Conservation (phyloP, 2,797 vertebrate genomes). For the Propithecus perrieri region DNA sequence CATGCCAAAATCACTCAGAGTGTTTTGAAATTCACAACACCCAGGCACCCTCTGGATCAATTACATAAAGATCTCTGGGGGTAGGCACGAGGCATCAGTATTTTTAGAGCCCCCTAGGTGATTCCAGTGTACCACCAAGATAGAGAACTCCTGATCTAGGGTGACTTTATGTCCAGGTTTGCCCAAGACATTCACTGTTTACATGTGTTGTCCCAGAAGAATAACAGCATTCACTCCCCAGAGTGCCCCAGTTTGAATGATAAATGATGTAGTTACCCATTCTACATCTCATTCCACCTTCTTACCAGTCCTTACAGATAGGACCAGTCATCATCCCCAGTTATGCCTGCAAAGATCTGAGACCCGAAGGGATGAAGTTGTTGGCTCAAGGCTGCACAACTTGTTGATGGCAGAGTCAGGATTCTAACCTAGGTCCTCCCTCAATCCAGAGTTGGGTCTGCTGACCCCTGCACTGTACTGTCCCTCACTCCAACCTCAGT, state of each 20-base stretch:
- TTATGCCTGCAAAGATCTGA: neutral
- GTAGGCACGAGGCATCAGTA: neutral
- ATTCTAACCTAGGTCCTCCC: neutral
- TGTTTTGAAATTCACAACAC: neutral
- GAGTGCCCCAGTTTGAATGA: neutral
- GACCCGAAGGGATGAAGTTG: neutral
- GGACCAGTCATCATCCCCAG: neutral
- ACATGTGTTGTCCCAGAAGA: neutral
- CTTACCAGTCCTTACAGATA: neutral
- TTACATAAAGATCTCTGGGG: neutral
- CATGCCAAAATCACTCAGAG: neutral
- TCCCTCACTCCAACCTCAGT: accelerated
- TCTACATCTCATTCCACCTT: neutral
- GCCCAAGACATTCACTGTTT: neutral
- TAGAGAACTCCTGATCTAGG: neutral
- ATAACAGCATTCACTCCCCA: neutral
- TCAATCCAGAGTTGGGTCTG: neutral
- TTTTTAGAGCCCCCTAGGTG: neutral
- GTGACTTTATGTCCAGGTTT: neutral
- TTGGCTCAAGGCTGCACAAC: neutral
- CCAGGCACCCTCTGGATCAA: neutral
- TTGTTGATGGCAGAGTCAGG: neutral
- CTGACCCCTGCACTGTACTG: accelerated
- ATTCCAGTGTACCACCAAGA: neutral
- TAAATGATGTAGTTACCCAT: neutral